phyloP scores from a whole-genome alignment of 2,113 vertebrate genomes.

The Cisticola juncidis region DNA sequence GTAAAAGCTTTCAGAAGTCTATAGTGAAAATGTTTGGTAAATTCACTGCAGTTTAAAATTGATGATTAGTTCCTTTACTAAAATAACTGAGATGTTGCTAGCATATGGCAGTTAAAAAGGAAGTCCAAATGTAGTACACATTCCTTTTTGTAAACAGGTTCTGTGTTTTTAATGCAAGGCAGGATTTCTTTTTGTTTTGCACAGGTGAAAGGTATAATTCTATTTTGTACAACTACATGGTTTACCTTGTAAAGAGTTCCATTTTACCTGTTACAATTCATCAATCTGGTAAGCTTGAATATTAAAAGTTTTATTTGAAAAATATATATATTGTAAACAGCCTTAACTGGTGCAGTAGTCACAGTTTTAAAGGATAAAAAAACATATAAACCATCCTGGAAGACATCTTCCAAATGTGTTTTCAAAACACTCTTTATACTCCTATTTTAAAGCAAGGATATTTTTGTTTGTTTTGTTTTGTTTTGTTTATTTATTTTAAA shows the following conservation, averaged over 20 bases:
- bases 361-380: conserved; percentile 24
- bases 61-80: conserved; percentile 71
- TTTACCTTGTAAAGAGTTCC: conserved; percentile 70
- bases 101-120: conserved; percentile 48
- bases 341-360: conserved; percentile 71
- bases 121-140: conserved; percentile 60
- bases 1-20: conserved; percentile 78
- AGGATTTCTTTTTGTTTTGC: conserved; percentile 70
- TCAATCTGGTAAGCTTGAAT: conserved; percentile 70
- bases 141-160: conserved; percentile 72
- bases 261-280: conserved; percentile 64
- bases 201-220: conserved; percentile 56
- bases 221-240: conserved; percentile 72
- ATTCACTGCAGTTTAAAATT: conserved; percentile 74
- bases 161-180: conserved; percentile 69
- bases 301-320: conserved; percentile 70
- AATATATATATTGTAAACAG: conserved; percentile 63
- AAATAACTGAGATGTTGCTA: conserved; percentile 59
- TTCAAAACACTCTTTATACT: conserved; percentile 23
- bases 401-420: conserved; percentile 32
- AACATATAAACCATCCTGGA: not conserved
- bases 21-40: conserved; percentile 78
- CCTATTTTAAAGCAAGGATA: not conserved
- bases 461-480: not conserved
- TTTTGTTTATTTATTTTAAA: not conserved